Evolutionary conservation across 2,797 vertebrate species (phyloP), one percentile per base, ranked within the genome.

Genomic region (Paedocypris micromegethes): DNA sequence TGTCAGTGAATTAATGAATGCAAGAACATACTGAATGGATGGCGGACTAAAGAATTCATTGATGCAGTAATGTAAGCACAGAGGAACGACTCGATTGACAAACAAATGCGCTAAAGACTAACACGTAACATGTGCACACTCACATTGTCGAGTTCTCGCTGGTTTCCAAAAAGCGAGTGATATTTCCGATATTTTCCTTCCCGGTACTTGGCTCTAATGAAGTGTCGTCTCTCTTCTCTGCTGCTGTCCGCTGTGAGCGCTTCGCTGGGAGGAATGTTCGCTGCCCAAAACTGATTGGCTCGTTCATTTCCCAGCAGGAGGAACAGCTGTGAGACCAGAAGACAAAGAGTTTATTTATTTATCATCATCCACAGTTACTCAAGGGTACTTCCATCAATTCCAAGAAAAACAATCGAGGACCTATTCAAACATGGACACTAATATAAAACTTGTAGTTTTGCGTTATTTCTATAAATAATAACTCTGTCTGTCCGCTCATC

Each of bases 181-280:
- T 95, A 98, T 45, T 88, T 86, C 8, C 96, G 93, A 84, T 98
- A 98, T 77, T 98, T 98, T 63, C 96, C 96, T 76, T 97, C 91
- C 0, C 91, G 86, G 82, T 97, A 98, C 55, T 98, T 98, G 83
- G 94, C 91, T 0, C 68, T 66, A 69, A 98, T 89, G 82, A 94
- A 94, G 42, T 71, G 78, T 0, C 90, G 80, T 40, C 96, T 80
- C 0, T 94, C 90, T 5, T 80, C 79, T 1, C 86, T 91, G 82
- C 88, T 66, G 70, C 94, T 96, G 5, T 51, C 61, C 2, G 89
- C 77, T 0, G 66, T 37, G 75, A 98, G 81, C 37, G 91, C 92
- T 75, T 98, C 96, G 3, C 95, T 98, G 3, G 94, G 95, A 0
- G 96, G 96, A 3, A 97, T 83, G 0, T 96, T 98, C 23, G 94